These are phyloP conservation scores for Gymnosoma rotundatum DNA, from an alignment of 2,888 invertebrate species.

Conservation along the genomic window DNA sequence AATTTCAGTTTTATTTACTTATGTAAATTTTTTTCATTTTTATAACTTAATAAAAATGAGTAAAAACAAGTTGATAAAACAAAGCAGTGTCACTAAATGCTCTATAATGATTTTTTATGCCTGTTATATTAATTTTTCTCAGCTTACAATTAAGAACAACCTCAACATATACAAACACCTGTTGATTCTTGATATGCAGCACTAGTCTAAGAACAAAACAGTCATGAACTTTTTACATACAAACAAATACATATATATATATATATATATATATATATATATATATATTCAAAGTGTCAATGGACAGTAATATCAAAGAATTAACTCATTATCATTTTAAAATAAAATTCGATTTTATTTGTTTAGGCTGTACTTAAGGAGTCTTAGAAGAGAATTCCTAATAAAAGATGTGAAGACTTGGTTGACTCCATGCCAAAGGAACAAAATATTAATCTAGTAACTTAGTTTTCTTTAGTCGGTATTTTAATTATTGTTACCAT, in stretches of 20 bases:
- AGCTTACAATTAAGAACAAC: too few species aligned
- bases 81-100: neutral
- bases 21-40: neutral
- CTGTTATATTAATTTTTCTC: too few species aligned
- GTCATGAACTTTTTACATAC: neutral
- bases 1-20: constrained; percentile 12
- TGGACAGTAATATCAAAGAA: neutral
- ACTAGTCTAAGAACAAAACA: neutral
- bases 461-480: too few species aligned
- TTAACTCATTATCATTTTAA: neutral
- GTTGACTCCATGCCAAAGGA: too few species aligned
- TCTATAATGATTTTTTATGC: neutral
- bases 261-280: too few species aligned
- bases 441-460: too few species aligned
- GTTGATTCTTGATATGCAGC: constrained; percentile 23
- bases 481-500: too few species aligned
- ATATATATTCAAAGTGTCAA: neutral
- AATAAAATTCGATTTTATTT: too few species aligned
- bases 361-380: too few species aligned
- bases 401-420: too few species aligned
- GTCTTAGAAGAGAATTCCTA: too few species aligned
- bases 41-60: constrained; percentile 1
- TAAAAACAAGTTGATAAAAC: constrained; percentile 10
- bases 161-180: constrained; percentile 25
- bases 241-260: too few species aligned